Conservation (phyloP, 1,140 invertebrate genomes). For the Tenebrio molitor region DNA sequence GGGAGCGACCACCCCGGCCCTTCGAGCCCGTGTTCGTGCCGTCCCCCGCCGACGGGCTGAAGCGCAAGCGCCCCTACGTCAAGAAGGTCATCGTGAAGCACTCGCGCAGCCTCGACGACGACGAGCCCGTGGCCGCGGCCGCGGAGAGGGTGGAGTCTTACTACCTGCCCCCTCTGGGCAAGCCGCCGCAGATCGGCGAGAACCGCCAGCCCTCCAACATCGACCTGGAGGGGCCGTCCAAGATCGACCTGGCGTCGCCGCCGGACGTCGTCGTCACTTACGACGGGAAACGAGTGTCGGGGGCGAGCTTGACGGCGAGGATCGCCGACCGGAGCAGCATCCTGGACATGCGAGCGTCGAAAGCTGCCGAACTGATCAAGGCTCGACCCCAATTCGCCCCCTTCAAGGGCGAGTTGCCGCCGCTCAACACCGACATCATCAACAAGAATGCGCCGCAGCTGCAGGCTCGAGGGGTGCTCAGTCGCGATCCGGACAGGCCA, state of each 20-base stretch:
- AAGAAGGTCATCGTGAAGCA: conserved; percentile 53
- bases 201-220: conserved; percentile 58
- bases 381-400: conserved; percentile 79
- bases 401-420: conserved; percentile 79
- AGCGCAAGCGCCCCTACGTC: conserved; percentile 66
- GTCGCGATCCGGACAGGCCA: conserved; percentile 60
- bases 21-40: conserved; percentile 84
- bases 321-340: conserved; percentile 67
- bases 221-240: conserved; percentile 60
- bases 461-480: conserved; percentile 54
- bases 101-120: conserved; percentile 57
- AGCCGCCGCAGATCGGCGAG: conserved; percentile 54
- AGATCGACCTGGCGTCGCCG: conserved; percentile 67
- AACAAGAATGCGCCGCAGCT: conserved; percentile 62
- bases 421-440: conserved; percentile 65
- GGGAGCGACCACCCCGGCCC: conserved; percentile 67
- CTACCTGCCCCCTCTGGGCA: conserved; percentile 74
- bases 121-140: conserved; percentile 72
- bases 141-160: conserved; percentile 77
- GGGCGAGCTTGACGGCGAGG: conserved; percentile 72
- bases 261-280: conserved; percentile 76
- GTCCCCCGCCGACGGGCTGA: conserved; percentile 72
- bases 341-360: conserved; percentile 69
- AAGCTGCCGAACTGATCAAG: conserved; percentile 72
- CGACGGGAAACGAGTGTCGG: conserved; percentile 79